Evolutionary conservation across 2,888 invertebrate species (phyloP).

Genomic region (Coleophora flavipennella): DNA sequence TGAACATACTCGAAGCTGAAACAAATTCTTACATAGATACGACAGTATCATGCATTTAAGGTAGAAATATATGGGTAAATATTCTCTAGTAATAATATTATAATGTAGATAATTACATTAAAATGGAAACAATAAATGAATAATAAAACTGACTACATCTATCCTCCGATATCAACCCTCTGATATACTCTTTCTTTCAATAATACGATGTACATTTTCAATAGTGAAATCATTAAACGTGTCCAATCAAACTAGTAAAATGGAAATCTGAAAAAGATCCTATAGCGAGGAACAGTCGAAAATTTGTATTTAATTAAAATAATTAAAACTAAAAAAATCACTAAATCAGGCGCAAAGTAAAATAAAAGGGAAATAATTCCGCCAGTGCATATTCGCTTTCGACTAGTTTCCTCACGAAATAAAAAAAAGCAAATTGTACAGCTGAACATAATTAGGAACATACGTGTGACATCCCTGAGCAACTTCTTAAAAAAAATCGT

Average conservation of each 20-base stretch:
- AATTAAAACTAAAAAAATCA: slow-evolving; percentile 34
- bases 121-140: slow-evolving; percentile 68
- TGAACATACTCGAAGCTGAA: slow-evolving; percentile 51
- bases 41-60: slow-evolving; percentile 46
- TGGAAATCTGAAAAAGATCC: slow-evolving; percentile 4
- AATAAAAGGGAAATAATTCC: slow-evolving; percentile 31
- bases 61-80: slow-evolving; percentile 44
- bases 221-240: slow-evolving; percentile 1
- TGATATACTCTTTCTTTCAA: slow-evolving; percentile 20
- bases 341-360: slow-evolving; percentile 45
- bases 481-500: slow-evolving; percentile 48
- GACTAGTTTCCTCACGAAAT: slow-evolving; percentile 54
- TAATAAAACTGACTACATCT: slow-evolving; percentile 51
- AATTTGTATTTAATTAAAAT: slow-evolving; percentile 13
- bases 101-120: slow-evolving; percentile 28
- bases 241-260: not conserved
- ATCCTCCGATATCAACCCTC: too few species aligned
- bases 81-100: slow-evolving; percentile 5
- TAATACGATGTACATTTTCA: slow-evolving; percentile 11
- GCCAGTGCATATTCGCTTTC: slow-evolving; percentile 29
- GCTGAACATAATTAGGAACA: slow-evolving; percentile 64
- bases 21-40: slow-evolving; percentile 39
- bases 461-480: slow-evolving; percentile 60
- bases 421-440: slow-evolving; percentile 50
- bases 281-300: slow-evolving; percentile 38